Evolutionary conservation across 2,888 invertebrate species (phyloP).

Genomic region (Parnassius orleans): DNA sequence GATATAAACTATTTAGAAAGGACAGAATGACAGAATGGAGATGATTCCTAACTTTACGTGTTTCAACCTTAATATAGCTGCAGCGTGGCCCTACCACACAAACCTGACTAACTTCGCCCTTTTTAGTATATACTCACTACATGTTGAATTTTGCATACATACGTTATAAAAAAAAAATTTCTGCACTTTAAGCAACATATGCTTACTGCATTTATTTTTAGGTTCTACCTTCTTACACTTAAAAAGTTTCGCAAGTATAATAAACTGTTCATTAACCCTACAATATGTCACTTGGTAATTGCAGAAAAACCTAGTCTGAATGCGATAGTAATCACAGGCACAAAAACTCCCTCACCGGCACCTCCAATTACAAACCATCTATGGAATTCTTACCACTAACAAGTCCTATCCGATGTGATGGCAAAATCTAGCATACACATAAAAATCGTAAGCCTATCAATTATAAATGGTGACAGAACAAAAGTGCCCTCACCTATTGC

Average conservation of each 20-base stretch:
- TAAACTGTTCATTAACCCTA: conserved; percentile 36
- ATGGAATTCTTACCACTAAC: conserved; percentile 58
- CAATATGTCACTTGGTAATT: conserved; percentile 67
- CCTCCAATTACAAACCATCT: conserved; percentile 76
- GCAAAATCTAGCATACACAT: conserved; percentile 53
- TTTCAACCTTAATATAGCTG: too few species aligned
- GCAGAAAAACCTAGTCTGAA: conserved; percentile 68
- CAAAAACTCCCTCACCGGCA: conserved; percentile 65
- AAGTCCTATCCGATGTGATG: conserved; percentile 56
- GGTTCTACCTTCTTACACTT: not conserved
- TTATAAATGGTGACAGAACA: conserved; percentile 12
- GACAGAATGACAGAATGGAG: too few species aligned
- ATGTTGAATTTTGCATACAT: too few species aligned
- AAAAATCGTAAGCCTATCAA: conserved; percentile 11
- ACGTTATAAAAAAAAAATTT: too few species aligned
- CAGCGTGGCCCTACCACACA: too few species aligned
- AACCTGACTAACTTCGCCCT: too few species aligned
- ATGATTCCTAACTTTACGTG: too few species aligned
- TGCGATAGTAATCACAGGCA: conserved; percentile 64
- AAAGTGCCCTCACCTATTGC: conserved; percentile 1
- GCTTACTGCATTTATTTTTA: too few species aligned
- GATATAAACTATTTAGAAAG: too few species aligned
- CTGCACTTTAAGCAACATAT: too few species aligned
- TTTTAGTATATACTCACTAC: too few species aligned
- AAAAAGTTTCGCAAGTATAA: not conserved